phyloP scores from a whole-genome alignment of 1,140 invertebrate genomes.

The Spodoptera frugiperda region DNA sequence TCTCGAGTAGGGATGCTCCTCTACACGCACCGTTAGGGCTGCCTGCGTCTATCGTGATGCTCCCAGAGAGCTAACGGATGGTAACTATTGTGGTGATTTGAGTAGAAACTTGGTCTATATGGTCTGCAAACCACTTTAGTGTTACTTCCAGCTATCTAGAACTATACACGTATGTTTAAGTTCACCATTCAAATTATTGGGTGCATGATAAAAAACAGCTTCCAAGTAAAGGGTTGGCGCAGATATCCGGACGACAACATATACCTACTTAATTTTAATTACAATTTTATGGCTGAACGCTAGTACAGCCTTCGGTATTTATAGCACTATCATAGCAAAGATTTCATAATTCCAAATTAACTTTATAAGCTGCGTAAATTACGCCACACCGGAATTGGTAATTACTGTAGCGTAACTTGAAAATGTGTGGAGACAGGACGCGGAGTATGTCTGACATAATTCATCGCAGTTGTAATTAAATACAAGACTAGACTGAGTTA shows the following conservation, averaged over 20 bases:
- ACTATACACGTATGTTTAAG: too few relatives aligned
- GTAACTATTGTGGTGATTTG: background rate
- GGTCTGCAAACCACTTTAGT: too few relatives aligned
- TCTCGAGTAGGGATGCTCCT: slow-evolving; percentile 34
- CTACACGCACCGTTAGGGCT: slow-evolving; percentile 36
- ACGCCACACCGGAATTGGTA: slow-evolving; percentile 10
- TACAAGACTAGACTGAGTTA: slow-evolving; percentile 31
- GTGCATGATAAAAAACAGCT: too few relatives aligned
- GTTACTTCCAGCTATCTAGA: too few relatives aligned
- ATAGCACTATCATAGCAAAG: slow-evolving; percentile 14
- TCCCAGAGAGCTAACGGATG: background rate
- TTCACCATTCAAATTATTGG: too few relatives aligned
- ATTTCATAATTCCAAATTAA: slow-evolving; percentile 16
- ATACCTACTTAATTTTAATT: slow-evolving; percentile 4
- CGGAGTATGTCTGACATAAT: slow-evolving; percentile 22
- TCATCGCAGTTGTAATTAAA: slow-evolving; percentile 30
- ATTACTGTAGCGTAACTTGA: background rate
- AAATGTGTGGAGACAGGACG: slow-evolving; percentile 18
- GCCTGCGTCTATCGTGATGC: background rate
- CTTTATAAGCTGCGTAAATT: slow-evolving; percentile 17
- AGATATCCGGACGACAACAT: background rate
- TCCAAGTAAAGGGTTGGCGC: background rate
- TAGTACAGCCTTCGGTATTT: slow-evolving; percentile 17
- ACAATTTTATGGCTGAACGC: background rate
- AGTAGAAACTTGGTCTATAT: too few relatives aligned